Evolutionary conservation across 2,888 invertebrate genomes (phyloP).

Genomic region (Ypsolopha scabrella): DNA sequence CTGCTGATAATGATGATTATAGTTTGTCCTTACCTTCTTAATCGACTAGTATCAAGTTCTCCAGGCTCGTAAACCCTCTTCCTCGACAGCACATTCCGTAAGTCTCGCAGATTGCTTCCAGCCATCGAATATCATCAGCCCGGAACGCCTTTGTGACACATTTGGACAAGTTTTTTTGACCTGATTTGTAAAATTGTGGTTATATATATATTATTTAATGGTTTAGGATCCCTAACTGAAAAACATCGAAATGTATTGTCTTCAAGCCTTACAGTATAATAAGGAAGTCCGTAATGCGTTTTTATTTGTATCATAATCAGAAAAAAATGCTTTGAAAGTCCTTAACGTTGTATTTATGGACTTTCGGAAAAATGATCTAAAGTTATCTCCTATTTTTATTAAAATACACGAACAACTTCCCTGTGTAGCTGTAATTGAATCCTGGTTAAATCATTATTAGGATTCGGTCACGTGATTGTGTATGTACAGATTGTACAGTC

Average conservation of each 20-base stretch:
- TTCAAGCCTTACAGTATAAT: background rate
- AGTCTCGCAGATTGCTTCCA: constrained; percentile 29
- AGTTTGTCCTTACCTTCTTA: constrained; percentile 30
- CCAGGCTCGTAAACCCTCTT: constrained; percentile 28
- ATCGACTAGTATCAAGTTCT: constrained; percentile 24
- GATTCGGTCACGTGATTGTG: too few relatives aligned
- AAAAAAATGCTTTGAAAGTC: too few relatives aligned
- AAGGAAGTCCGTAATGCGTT: too few relatives aligned
- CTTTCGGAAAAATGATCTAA: background rate
- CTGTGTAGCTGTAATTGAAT: too few relatives aligned
- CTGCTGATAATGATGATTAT: too few relatives aligned
- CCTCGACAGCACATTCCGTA: constrained; percentile 27
- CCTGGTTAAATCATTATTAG: too few relatives aligned
- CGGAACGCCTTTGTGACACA: constrained; percentile 8
- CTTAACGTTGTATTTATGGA: too few relatives aligned
- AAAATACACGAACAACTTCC: too few relatives aligned
- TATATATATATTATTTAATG: too few relatives aligned
- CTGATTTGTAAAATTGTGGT: background rate
- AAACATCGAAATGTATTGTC: background rate
- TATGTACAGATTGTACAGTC: too few relatives aligned
- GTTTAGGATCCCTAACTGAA: background rate
- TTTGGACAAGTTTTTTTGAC: background rate
- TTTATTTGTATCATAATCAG: too few relatives aligned
- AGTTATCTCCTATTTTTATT: background rate
- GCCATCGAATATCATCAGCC: constrained; percentile 40